Evolutionary conservation across 1,140 invertebrate genomes (phyloP).

Genomic region (Drosophila erecta): DNA sequence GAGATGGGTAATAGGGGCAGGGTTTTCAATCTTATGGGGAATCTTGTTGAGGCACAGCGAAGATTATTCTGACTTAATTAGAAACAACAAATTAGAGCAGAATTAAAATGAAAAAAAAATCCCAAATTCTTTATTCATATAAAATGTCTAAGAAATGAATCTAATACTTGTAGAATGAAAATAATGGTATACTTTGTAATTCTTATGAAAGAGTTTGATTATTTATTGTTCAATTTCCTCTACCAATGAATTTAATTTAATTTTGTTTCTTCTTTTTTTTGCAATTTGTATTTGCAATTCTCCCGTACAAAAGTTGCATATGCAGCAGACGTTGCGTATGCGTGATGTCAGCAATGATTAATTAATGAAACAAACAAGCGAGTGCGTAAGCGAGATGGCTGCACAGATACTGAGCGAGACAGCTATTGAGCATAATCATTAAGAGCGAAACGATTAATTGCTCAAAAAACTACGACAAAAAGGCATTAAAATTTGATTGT

Average conservation of each 20-base stretch:
- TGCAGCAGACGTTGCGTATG: conserved; percentile 59
- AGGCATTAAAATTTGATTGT: conserved; percentile 50
- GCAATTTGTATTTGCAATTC: conserved; percentile 9
- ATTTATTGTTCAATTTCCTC: background rate
- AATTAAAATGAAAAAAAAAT: too few species aligned
- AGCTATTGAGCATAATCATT: conserved; percentile 41
- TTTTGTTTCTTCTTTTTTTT: background rate
- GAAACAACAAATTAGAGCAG: background rate
- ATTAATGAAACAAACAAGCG: conserved; percentile 60
- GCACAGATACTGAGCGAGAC: conserved; percentile 16
- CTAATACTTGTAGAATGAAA: background rate
- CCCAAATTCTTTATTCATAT: rapidly evolving
- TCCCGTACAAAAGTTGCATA: conserved; percentile 53
- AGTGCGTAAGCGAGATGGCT: conserved; percentile 12
- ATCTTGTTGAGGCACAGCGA: background rate
- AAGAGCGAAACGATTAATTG: conserved; percentile 65
- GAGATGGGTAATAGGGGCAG: background rate
- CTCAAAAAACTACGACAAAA: conserved; percentile 10
- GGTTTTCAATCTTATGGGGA: conserved; percentile 1
- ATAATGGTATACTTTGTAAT: background rate
- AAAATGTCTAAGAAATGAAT: background rate
- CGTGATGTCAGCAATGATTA: conserved; percentile 74
- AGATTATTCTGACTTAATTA: background rate
- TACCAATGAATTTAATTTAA: background rate
- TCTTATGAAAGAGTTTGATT: background rate